A percentile compares a stretch with the other conserved stretches of the same genome.
Conservation (phyloP, 1,140 invertebrate species). For the Olivierus martensii region DNA sequence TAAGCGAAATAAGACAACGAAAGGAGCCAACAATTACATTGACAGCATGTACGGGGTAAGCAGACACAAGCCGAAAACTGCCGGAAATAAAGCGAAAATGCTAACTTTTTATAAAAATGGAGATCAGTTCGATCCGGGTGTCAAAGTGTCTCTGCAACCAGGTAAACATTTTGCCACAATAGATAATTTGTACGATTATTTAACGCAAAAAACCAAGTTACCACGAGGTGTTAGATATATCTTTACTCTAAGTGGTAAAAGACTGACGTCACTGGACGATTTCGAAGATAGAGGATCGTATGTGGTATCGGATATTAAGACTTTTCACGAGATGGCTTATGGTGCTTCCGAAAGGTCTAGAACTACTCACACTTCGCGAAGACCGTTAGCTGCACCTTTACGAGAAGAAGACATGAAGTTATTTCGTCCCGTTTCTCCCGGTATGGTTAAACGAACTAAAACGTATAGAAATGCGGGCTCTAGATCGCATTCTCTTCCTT, state of each 20-base stretch:
- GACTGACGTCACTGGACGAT: conserved; percentile 67
- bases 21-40: no score
- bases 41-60: no score
- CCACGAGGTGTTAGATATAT: conserved; percentile 45
- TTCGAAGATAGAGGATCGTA: conserved; percentile 79
- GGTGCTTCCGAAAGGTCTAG: conserved; percentile 5
- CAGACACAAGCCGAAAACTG: no score
- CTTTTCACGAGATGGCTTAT: conserved; percentile 46
- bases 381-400: conserved; percentile 2
- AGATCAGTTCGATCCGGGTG: conserved; percentile 75
- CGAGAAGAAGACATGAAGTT: conserved; percentile 20
- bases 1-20: no score
- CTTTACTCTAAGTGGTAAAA: conserved; percentile 75
- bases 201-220: conserved; percentile 24
- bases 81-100: conserved; percentile 42
- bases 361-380: not conserved
- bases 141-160: conserved; percentile 75
- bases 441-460: conserved; percentile 36
- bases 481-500: conserved; percentile 6
- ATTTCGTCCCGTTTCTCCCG: conserved; percentile 19
- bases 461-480: conserved; percentile 1
- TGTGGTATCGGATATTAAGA: conserved; percentile 77
- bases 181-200: conserved; percentile 62
- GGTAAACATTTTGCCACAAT: conserved; percentile 71
- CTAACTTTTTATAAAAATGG: conserved; percentile 89